A percentile compares a stretch with the other conserved stretches of the same genome.
Conservation (phyloP, 1,140 invertebrate species). For the Antheraea pernyi region DNA sequence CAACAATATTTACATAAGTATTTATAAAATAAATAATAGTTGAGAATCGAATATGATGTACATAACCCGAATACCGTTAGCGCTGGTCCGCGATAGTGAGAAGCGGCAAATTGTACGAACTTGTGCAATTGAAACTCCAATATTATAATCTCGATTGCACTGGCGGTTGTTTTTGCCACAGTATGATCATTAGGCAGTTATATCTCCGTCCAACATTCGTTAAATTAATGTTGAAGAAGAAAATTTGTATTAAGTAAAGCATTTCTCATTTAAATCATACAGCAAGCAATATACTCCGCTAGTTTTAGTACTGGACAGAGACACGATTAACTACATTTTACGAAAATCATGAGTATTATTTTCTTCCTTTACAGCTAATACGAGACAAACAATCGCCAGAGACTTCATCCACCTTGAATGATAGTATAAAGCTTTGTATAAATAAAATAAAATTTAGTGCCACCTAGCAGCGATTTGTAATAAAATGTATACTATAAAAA, state of each 20-base stretch:
- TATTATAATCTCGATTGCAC: conserved; percentile 71
- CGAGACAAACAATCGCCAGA: no score
- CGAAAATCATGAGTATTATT: no score
- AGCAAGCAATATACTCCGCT: not conserved
- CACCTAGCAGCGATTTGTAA: no score
- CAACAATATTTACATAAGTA: not conserved
- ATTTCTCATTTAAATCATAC: not conserved
- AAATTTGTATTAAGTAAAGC: not conserved
- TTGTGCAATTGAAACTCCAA: conserved; percentile 73
- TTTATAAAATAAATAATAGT: not conserved
- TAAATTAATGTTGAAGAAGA: not conserved
- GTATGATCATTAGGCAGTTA: conserved; percentile 53
- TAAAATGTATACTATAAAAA: no score
- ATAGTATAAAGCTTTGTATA: no score
- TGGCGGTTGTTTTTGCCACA: conserved; percentile 61
- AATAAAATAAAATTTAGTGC: no score
- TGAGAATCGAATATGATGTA: not conserved
- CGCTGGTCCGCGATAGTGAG: conserved; percentile 51
- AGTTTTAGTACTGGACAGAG: not conserved
- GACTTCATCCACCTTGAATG: no score
- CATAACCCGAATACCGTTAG: not conserved
- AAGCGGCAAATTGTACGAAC: conserved; percentile 66
- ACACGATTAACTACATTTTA: no score
- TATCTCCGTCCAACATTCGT: conserved; percentile 54
- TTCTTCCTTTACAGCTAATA: no score